Base-by-base conservation (phyloP, 2,888 invertebrate species). In the Diplazon laetatorius region DNA sequence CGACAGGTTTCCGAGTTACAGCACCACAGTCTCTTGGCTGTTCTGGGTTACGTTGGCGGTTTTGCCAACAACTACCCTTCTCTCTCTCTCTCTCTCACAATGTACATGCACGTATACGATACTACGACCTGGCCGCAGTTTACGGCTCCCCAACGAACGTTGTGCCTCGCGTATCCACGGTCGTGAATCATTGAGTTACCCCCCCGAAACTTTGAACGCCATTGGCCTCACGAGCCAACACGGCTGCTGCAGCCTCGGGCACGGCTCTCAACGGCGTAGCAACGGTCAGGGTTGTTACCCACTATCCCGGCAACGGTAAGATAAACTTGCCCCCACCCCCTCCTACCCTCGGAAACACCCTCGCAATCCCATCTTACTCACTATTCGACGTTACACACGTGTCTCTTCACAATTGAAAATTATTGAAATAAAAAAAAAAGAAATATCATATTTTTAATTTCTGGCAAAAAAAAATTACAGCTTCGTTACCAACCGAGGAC, bases 101-200 rank as follows among this genome's bases (percentile, higher is more conserved):
- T 6, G 30, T 30, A 30, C 30, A 30, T 30, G 2, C 30, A 6
- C 4, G 65, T 20, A 25, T 59, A 18, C 22, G 22, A 50, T 59
- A 55, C 44, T 25, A n/a, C 57, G 42, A 59, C 44, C 39, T 39
- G 59, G n/a, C 25, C 50, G 35, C 52, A 73, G 66, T 77, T 69
- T 73, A 77, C 50, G n/a, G 48, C 77, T 50, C 77, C 73, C 77
- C 63, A 39, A 73, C 62, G 68, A 69, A 59, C 63, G 55, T 77
- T 77, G 57, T 73, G 50, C 68, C 48, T 59, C 37, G 60, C n/a
- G n/a, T n/a, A n/a, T 30, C 2, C 22, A 73, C 22, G 37, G 71
- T 78, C 71, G 60, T 79, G 79, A 82, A 81, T 82, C 75, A 78
- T 81, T 81, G 73, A 80, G 70, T 66, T 60, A 75, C 70, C 66